Evolutionary conservation across 2,888 invertebrate species (phyloP).

Genomic region (Melieria picta): DNA sequence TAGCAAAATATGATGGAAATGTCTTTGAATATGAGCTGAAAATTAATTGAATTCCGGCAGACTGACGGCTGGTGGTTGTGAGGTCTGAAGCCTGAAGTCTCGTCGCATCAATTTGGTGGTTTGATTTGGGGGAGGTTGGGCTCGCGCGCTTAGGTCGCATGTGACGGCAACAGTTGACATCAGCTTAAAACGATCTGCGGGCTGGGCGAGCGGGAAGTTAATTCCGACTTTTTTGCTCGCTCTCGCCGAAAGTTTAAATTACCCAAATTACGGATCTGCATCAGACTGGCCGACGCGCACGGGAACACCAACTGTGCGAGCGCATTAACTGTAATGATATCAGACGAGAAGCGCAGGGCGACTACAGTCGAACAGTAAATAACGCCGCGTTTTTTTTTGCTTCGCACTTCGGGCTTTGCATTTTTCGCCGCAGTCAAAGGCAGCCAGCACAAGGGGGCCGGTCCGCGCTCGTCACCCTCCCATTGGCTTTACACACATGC

Average conservation of each 20-base stretch:
- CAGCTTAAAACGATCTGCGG: neutral
- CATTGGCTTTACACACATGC: neutral
- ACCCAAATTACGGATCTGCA: neutral
- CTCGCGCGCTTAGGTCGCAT: too few relatives aligned
- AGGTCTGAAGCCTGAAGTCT: neutral
- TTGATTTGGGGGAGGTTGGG: too few relatives aligned
- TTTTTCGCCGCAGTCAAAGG: neutral
- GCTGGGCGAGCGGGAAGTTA: neutral
- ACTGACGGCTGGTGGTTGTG: neutral
- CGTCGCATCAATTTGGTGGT: too few relatives aligned
- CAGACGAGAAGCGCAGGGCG: neutral
- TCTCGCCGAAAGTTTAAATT: neutral
- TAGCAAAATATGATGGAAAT: slow-evolving; percentile 16
- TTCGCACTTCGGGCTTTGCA: too few relatives aligned
- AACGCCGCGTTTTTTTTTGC: too few relatives aligned
- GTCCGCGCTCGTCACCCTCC: neutral
- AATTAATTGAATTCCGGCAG: neutral
- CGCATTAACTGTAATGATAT: slow-evolving; percentile 17
- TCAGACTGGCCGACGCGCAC: neutral
- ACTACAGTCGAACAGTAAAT: neutral
- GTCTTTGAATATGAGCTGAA: too few relatives aligned
- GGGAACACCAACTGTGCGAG: slow-evolving; percentile 16
- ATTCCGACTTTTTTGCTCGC: neutral
- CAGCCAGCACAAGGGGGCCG: neutral
- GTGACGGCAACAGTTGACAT: neutral